Base-by-base conservation (phyloP, 2,113 vertebrate species). In the Speoplatyrhinus poulsoni region DNA sequence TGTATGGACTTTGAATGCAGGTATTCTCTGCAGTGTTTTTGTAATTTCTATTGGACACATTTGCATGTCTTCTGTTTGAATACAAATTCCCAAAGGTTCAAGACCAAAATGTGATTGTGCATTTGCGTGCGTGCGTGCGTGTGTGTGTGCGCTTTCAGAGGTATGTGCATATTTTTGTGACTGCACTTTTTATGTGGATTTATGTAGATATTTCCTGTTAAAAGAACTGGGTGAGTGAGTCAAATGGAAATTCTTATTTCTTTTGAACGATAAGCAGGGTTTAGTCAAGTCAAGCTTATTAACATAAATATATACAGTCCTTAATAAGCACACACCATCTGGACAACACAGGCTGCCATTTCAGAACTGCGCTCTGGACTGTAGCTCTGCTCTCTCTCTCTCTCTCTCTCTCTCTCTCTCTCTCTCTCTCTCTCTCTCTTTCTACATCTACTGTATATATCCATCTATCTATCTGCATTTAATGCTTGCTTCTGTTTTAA, bases 291-390 rank as follows among this genome's bases (percentile, higher is more conserved):
- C 68, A 70, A 12, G 55, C 74, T 80, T 61, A 75, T 82, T 82
- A 41, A 83, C 76, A 71, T 72, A 84, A 79, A 84, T 76, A 72
- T 80, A 83, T 75, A 87, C 26, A 61, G 6, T 36, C 80, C 71
- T 75, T 84, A 87, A 87, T 84, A 86, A 89, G 82, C 69, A 63
- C 58, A 59, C 79, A 76, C 77, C 87, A 86, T 87, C 85, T 86
- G 87, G 87, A 82, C 76, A 75, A 69, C 76, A 69, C 80, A 69
- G 76, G 62, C 72, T 73, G 76, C 78, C 80, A 76, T 73, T 26
- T 69, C 83, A 73, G 76, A 82, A 59, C 48, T 83, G 75, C 73
- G 77, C 79, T 85, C 82, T 87, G 84, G 81, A 81, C 65, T 12
- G 65, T 65, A 76, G 77, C 81, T 67, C 57, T 69, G 58, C 54